These are phyloP conservation scores for Siphamia tubifer DNA, from an alignment of 2,113 vertebrate species.

Conservation along the genomic window DNA sequence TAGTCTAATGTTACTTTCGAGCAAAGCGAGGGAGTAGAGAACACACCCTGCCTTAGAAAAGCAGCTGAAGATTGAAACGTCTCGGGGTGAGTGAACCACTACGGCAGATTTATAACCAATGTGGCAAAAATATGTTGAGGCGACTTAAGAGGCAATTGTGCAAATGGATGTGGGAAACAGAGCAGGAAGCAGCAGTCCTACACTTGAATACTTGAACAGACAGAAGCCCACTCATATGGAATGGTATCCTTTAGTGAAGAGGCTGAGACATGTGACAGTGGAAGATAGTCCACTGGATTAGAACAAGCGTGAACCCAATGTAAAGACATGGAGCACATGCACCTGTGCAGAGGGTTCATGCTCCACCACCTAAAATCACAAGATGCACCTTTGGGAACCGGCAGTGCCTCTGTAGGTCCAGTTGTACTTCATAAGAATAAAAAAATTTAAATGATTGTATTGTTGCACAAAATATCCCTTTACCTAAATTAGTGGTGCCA, in stretches of 20 bases:
- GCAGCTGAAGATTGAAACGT: neutral
- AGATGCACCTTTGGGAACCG: no score
- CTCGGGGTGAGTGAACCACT: neutral
- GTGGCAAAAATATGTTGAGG: neutral
- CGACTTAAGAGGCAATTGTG: neutral
- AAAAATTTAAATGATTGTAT: no score
- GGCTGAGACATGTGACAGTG: neutral
- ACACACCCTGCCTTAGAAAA: neutral
- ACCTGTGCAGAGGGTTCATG: no score
- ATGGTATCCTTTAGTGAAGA: conserved; percentile 3
- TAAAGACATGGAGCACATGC: neutral
- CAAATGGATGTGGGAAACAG: conserved; percentile 10
- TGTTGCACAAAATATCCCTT: no score
- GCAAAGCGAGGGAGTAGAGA: neutral
- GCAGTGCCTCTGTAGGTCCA: no score
- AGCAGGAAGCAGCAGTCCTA: conserved; percentile 4
- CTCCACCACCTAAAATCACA: no score
- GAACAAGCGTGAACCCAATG: neutral
- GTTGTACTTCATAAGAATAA: no score
- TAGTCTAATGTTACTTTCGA: no score
- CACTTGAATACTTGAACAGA: conserved; percentile 10
- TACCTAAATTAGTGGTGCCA: no score
- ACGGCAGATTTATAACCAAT: conserved; percentile 6
- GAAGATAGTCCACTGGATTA: neutral
- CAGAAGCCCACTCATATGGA: neutral